A percentile compares a stretch with the other conserved stretches of the same genome.
Conservation (phyloP, 2,797 vertebrate genomes). For the Echiichthys vipera region DNA sequence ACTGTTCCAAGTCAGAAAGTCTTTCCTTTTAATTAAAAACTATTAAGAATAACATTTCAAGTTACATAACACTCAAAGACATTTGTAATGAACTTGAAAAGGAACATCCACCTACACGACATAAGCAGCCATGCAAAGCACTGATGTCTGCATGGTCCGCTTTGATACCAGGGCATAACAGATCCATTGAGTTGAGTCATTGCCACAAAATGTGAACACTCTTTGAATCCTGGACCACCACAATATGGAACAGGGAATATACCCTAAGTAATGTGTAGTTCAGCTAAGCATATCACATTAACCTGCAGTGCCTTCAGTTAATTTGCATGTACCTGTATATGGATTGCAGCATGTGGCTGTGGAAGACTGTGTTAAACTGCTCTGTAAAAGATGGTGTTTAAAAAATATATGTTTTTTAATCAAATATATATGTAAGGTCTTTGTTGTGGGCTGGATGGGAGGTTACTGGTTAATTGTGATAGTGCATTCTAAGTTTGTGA, state of each 20-base stretch:
- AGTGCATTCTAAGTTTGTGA: too few relatives aligned
- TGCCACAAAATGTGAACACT: conserved; percentile 11
- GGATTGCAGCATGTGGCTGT: not conserved
- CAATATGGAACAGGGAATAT: not conserved
- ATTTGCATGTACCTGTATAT: conserved; percentile 1
- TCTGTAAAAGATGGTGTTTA: not conserved
- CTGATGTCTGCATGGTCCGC: conserved; percentile 3
- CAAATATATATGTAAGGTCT: not conserved
- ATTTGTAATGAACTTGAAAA: conserved; percentile 26
- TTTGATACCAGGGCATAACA: not conserved
- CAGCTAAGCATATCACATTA: not conserved
- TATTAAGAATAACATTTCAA: too few relatives aligned
- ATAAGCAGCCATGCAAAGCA: conserved; percentile 10
- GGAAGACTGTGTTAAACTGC: not conserved
- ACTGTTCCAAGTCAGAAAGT: too few relatives aligned
- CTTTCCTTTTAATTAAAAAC: too few relatives aligned
- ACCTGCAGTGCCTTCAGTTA: not conserved
- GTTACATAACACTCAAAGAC: too few relatives aligned
- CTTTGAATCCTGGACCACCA: not conserved
- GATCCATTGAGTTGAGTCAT: not conserved
- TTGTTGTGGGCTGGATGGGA: not conserved
- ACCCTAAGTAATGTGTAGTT: not conserved
- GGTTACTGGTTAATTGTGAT: not conserved
- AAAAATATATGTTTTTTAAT: not conserved
- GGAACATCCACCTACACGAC: conserved; percentile 1